Conservation (phyloP, 1,140 invertebrate genomes). For the Zaprionus vittiger region DNA sequence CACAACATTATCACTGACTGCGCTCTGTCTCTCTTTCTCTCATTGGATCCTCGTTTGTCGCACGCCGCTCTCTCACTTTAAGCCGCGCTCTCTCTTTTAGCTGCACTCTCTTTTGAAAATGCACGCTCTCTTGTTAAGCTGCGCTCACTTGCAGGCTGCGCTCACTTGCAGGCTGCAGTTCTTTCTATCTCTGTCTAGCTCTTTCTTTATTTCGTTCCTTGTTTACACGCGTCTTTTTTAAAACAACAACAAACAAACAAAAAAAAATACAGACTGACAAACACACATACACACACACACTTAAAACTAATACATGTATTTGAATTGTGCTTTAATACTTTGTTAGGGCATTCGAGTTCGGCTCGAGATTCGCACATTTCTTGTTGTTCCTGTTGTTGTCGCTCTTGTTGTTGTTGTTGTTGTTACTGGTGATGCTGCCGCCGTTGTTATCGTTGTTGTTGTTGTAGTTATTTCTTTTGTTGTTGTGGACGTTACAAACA, state of each 20-base stretch:
- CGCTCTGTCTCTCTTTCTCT: constrained; percentile 4
- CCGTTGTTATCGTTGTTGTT: constrained; percentile 17
- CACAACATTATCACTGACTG: constrained; percentile 39
- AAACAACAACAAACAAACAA: constrained; percentile 38
- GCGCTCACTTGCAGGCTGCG: neutral
- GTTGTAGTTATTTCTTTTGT: constrained; percentile 23
- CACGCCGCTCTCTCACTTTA: neutral
- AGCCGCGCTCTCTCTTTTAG: neutral
- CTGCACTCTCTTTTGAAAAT: neutral
- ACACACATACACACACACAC: constrained; percentile 9
- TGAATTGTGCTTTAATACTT: constrained; percentile 5
- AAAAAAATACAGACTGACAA: constrained; percentile 16
- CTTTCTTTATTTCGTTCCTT: constrained; percentile 10
- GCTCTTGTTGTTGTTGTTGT: constrained; percentile 9
- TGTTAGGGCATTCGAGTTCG: constrained; percentile 32
- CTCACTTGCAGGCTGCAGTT: neutral
- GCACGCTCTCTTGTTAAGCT: neutral
- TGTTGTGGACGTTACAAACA: constrained; percentile 25
- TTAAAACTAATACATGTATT: constrained; percentile 32
- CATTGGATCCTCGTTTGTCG: neutral
- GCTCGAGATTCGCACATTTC: constrained; percentile 21
- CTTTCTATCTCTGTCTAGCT: neutral
- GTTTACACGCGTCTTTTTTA: constrained; percentile 27
- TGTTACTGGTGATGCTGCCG: constrained; percentile 13
- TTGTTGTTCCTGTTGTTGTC: constrained; percentile 5